Base-by-base conservation (phyloP, 2,888 invertebrate species). In the Beris chalybata region DNA sequence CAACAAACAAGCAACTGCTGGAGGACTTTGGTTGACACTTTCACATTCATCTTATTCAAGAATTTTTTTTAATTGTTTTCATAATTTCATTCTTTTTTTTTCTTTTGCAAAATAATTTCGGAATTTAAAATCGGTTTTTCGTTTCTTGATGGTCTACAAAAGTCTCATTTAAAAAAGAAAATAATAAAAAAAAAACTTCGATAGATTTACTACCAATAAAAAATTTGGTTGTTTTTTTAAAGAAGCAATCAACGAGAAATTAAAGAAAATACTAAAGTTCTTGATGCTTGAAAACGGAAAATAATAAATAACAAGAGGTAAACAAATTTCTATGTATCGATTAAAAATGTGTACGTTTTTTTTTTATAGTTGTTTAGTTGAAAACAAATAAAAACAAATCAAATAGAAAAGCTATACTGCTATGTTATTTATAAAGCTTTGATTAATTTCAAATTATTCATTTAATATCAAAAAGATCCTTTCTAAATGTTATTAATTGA, bases 1-100 rank as follows among this genome's bases (percentile, higher is more conserved):
- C 73, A 74, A 75, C 74, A 76, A 73, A 74, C 71, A 73, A 74
- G 71, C 71, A 74, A 74, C 69, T 69, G 71, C 71, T 71, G 71
- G 71, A 71, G 72, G 67, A 70, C 56, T 38, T 55, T 55, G 48
- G 48, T 48, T 48, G 13, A 48, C 69, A 70, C 69, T 69, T 67
- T 70, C 38, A 66, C 68, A 13, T 43, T 56, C 44, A 56, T 43
- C 44, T 56, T 56, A 56, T 56, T 32, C 56, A 43, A 56, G 43
- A 56, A 15, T 48, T 13, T 48, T 65, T 55, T 68, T 58, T 47
- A 22, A 58, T 38, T 43, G 29, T 47, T 58, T 44, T 48, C n/a
- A n/a, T 48, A 48, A 13, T 58, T 58, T 58, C 31, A 22, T 30
- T 7, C n/a, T 48, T 59, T 50, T 66, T 50, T 66, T 65, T 12